These are phyloP conservation scores for Octomys mimax DNA, from an alignment of 2,797 vertebrate genomes.

Conservation along the genomic window DNA sequence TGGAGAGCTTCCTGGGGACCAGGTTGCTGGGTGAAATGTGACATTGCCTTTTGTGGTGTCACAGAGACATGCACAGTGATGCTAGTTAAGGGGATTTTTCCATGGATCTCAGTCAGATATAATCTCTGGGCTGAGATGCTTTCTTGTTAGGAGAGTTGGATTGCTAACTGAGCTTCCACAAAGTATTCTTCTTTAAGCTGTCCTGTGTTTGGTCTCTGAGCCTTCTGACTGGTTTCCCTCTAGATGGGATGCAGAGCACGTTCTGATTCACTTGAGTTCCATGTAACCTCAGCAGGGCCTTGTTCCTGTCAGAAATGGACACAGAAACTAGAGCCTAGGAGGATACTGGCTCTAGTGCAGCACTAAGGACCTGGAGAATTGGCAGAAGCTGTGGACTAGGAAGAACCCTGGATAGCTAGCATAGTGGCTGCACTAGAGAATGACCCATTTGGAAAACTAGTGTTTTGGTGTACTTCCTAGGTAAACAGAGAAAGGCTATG, in stretches of 20 bases:
- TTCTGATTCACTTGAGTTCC: conserved; percentile 23
- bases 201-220: conserved; percentile 21
- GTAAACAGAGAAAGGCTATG: not conserved
- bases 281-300: not conserved
- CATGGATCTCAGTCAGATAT: conserved; percentile 2
- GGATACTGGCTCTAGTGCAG: not conserved
- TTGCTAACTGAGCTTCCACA: not conserved
- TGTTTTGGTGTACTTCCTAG: not conserved
- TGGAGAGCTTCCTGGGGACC: conserved; percentile 81
- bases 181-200: not conserved
- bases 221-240: not conserved
- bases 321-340: not conserved
- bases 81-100: not conserved
- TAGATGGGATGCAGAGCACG: not conserved
- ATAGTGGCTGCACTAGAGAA: conserved; percentile 6
- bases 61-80: not conserved
- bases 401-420: not conserved
- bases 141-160: not conserved
- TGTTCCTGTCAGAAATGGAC: not conserved
- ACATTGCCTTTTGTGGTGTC: not conserved
- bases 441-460: conserved; percentile 45
- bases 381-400: not conserved
- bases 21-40: conserved; percentile 40
- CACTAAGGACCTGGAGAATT: not conserved
- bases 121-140: not conserved